Evolutionary conservation across 2,888 invertebrate species (phyloP), one percentile per base, ranked within the genome.

Genomic region (Coremacera marginata): DNA sequence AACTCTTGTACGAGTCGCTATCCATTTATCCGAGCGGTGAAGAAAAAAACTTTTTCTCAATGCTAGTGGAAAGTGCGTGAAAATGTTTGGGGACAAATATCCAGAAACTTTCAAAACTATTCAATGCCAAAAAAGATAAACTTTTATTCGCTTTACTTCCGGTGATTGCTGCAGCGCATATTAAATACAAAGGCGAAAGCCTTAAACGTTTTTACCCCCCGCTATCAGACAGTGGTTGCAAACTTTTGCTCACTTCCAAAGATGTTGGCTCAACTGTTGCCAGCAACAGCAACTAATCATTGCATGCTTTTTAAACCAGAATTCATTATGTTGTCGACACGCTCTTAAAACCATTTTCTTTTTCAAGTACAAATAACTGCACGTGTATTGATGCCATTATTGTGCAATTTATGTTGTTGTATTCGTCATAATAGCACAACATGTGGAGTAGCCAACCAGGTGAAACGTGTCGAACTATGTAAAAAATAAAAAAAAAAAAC

Each of bases 221-320:
- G 55, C n/a, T 19, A 8, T 22, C 55, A 19, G 55, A 19, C 55
- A 19, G 9, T 19, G 55, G 19, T n/a, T 1, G 55, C 1, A 11
- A 22, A 44, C 44, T 14, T n/a, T 55, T 0, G 19, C 55, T 55
- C 19, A 22, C 55, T 7, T 22, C n/a, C 55, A 19, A 22, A n/a
- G 22, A 5, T 22, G 25, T 52, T 34, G 51, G 22, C 37, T 52
- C 73, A 73, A 73, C 73, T 73, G 71, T 71, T 71, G 71, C 71
- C 51, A 51, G 19, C 25, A 60, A 31, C 44, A 19, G 19, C 31
- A 22, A 34, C 71, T 57, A 71, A 71, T 60, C 60, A 60, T 27
- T 60, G 22, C 44, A 11, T 14, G 44, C 14, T 14, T 11, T 31
- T 16, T 19, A 9, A 22, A 31, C n/a, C 65, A n/a, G 11, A 31